Conservation (phyloP, 2,888 invertebrate species). For the Sclerodermus sp. region DNA sequence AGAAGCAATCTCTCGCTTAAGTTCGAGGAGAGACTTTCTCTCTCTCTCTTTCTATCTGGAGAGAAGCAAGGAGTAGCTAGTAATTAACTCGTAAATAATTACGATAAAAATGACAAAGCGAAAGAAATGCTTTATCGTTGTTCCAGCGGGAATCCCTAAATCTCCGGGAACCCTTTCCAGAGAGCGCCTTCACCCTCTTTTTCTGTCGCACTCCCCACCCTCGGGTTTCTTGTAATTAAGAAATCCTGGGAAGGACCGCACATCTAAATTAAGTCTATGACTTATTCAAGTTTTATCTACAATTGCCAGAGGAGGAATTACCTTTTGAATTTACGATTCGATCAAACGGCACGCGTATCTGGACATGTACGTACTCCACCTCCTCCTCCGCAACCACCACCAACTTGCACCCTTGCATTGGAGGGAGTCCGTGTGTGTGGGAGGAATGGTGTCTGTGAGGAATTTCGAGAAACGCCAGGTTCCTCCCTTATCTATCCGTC, state of each 20-base stretch:
- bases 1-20: no score
- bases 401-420: no score
- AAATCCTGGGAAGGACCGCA: conserved; percentile 36
- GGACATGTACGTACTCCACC: no score
- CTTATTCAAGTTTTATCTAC: conserved; percentile 57
- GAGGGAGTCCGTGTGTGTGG: no score
- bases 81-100: conserved; percentile 55
- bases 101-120: conserved; percentile 55
- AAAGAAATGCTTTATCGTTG: conserved; percentile 42
- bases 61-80: conserved; percentile 18
- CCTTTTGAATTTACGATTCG: conserved; percentile 9
- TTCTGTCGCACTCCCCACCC: not conserved
- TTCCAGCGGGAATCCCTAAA: conserved; percentile 32
- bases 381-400: no score
- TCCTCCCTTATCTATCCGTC: no score
- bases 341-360: conserved; percentile 1
- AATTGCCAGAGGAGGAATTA: conserved; percentile 52
- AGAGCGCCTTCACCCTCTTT: not conserved
- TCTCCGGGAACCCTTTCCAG: conserved; percentile 35
- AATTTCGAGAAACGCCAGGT: conserved; percentile 14
- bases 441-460: not conserved
- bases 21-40: no score
- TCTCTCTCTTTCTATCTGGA: no score
- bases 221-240: conserved; percentile 49
- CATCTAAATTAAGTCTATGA: conserved; percentile 55